phyloP scores from a whole-genome alignment of 2,113 vertebrate species.

The Hemichromis elongatus region DNA sequence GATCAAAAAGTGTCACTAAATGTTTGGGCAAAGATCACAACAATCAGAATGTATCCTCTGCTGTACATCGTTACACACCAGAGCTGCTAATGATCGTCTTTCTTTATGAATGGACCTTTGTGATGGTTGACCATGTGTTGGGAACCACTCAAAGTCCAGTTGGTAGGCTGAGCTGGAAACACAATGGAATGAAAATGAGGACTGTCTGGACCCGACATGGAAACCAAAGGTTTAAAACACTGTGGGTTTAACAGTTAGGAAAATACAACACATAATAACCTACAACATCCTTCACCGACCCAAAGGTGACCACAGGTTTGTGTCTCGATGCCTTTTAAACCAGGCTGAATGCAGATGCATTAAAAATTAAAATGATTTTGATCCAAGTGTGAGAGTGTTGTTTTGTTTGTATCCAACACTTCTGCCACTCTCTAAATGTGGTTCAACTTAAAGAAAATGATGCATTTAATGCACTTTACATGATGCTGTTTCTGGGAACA shows the following conservation, averaged over 20 bases:
- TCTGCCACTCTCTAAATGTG: neutral
- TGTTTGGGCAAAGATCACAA: accelerated
- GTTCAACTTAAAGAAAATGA: neutral
- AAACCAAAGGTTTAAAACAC: too few relatives aligned
- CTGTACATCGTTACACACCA: neutral
- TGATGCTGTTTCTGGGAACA: neutral
- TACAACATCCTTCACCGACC: neutral
- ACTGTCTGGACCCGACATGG: neutral
- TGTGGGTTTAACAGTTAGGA: neutral
- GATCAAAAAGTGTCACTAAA: neutral
- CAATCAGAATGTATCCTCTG: neutral
- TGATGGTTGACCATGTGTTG: neutral
- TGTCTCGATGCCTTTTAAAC: accelerated
- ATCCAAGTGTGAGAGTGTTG: neutral
- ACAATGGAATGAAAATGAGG: neutral
- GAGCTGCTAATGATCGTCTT: neutral
- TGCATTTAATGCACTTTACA: neutral
- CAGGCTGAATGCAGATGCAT: accelerated
- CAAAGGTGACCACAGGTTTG: neutral
- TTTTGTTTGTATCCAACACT: neutral
- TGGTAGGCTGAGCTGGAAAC: too few relatives aligned
- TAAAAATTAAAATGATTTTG: neutral
- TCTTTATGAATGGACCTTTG: neutral
- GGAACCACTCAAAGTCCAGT: neutral
- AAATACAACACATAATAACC: neutral